A percentile compares a stretch with the other conserved stretches of the same genome.
Evolutionary conservation across 2,113 vertebrate species (phyloP).

Genomic region (Pelmatolapia mariae): DNA sequence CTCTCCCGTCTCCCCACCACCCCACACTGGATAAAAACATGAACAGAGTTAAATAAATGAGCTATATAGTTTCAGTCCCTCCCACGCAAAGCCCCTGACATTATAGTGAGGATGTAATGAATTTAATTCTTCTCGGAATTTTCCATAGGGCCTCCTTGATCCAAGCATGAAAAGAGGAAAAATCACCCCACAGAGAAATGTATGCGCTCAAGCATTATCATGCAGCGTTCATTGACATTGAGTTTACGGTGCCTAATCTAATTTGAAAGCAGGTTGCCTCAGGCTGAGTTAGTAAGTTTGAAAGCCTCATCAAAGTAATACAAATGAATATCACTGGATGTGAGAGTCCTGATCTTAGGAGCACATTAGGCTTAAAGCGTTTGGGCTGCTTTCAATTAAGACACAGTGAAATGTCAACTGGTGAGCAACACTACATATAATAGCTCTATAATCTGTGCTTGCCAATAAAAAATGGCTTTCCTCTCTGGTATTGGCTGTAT

Average conservation of each 20-base stretch:
- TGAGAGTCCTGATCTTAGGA: neutral
- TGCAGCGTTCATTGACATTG: slow-evolving; percentile 36
- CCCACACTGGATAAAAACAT: neutral
- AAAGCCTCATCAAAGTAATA: slow-evolving; percentile 33
- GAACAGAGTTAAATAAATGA: neutral
- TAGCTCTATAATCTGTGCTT: neutral
- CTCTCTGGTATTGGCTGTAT: neutral
- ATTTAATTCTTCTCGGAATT: slow-evolving; percentile 9
- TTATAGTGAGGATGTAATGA: neutral
- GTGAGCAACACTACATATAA: neutral
- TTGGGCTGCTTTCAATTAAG: neutral
- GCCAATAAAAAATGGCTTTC: neutral
- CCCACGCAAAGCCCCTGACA: neutral
- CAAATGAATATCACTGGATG: slow-evolving; percentile 25
- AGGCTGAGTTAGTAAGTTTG: slow-evolving; percentile 25
- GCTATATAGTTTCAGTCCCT: neutral
- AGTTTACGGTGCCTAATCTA: slow-evolving; percentile 16
- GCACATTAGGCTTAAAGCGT: neutral
- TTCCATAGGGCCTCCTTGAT: neutral
- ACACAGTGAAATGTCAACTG: neutral
- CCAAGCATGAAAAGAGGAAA: neutral
- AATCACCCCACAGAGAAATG: slow-evolving; percentile 7
- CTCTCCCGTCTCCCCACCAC: neutral
- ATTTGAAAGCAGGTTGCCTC: slow-evolving; percentile 38
- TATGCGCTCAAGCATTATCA: neutral